Conservation (phyloP, 2,113 vertebrate genomes). For the Nothoprocta perdicaria region DNA sequence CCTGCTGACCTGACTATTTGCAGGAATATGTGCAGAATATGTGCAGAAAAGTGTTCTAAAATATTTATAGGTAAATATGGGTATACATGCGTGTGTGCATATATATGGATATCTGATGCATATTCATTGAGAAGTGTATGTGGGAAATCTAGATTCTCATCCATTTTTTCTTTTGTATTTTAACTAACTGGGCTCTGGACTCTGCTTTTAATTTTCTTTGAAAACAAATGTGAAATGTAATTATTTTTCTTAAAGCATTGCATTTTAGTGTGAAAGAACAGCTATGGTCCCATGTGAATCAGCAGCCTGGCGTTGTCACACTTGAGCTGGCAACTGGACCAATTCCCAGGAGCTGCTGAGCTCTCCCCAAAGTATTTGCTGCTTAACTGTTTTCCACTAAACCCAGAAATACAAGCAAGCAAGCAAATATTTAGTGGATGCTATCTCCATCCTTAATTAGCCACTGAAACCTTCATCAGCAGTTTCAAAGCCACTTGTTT, state of each 20-base stretch:
- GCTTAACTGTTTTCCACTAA: background rate
- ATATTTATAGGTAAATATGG: background rate
- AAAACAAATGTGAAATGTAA: background rate
- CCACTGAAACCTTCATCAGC: background rate
- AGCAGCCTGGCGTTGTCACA: background rate
- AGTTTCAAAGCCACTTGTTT: background rate
- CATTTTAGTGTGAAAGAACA: background rate
- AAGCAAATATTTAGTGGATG: background rate
- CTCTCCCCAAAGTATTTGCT: background rate
- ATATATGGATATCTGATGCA: fast-evolving
- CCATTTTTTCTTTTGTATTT: background rate
- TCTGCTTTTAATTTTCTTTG: background rate
- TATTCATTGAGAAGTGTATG: background rate
- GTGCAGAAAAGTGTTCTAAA: background rate
- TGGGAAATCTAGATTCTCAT: background rate
- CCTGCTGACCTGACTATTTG: background rate
- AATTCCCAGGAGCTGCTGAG: background rate
- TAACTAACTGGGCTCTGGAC: background rate
- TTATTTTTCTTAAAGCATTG: background rate
- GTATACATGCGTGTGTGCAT: fast-evolving
- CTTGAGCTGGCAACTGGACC: background rate
- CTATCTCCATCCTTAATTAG: background rate
- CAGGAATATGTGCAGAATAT: fast-evolving
- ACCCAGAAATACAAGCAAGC: background rate
- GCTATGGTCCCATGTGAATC: background rate